phyloP scores from a whole-genome alignment of 2,797 vertebrate genomes.

The Trichosurus vulpecula region DNA sequence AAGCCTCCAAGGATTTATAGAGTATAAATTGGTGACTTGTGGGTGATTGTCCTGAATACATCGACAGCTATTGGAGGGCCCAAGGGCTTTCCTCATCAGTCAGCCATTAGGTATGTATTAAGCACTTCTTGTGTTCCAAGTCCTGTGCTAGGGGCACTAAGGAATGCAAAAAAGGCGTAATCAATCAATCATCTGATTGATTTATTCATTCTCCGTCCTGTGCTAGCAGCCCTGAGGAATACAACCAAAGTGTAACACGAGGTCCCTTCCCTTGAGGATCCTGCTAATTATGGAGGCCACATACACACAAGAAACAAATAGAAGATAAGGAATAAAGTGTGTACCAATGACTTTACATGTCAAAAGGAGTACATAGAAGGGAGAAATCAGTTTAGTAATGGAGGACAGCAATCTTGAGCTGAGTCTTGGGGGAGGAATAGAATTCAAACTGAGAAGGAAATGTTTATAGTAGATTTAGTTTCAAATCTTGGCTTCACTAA shows the following conservation, averaged over 20 bases:
- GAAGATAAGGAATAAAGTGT: background rate
- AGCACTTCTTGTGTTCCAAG: constrained; percentile 3
- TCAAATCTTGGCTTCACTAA: background rate
- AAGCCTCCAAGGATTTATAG: constrained; percentile 14
- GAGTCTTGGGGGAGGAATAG: no score
- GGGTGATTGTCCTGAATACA: constrained; percentile 9
- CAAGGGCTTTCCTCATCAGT: constrained; percentile 40
- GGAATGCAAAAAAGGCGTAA: background rate
- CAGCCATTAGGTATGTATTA: constrained; percentile 18
- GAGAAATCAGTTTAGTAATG: background rate
- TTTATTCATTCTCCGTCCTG: background rate
- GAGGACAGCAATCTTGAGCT: background rate
- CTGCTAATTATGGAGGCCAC: background rate
- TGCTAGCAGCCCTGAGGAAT: background rate
- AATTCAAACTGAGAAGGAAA: background rate
- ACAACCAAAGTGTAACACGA: background rate
- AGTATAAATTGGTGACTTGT: constrained; percentile 39
- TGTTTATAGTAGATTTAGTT: background rate
- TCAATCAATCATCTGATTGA: background rate
- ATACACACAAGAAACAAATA: constrained; percentile 24
- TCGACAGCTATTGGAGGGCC: constrained; percentile 32
- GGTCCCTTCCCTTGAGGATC: background rate
- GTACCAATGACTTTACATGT: background rate
- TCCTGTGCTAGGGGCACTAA: background rate
- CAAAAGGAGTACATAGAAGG: background rate